Evolutionary conservation across 2,797 vertebrate species (phyloP).

Genomic region (Etheostoma perlongum): DNA sequence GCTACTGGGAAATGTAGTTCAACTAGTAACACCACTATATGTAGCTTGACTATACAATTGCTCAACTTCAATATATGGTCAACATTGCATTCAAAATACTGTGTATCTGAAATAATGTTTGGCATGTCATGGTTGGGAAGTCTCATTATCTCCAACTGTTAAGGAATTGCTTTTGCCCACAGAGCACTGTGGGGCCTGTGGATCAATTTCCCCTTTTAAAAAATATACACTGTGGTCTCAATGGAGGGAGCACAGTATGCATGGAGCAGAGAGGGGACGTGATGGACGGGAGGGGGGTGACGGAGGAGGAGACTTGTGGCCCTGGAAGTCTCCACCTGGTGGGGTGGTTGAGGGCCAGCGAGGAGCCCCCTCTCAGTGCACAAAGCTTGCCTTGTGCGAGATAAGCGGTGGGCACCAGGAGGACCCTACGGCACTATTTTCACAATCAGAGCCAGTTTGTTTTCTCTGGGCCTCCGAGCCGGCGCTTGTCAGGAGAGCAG

Average conservation of each 20-base stretch:
- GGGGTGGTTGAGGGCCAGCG: constrained; percentile 72
- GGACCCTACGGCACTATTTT: constrained; percentile 83
- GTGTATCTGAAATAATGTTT: constrained; percentile 41
- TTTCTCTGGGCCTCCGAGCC: constrained; percentile 83
- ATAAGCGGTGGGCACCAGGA: constrained; percentile 81
- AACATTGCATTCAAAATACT: constrained; percentile 24
- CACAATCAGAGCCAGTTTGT: constrained; percentile 86
- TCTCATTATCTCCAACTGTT: constrained; percentile 72
- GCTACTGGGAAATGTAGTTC: not conserved
- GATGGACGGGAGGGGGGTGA: constrained; percentile 38
- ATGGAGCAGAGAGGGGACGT: constrained; percentile 59
- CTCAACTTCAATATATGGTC: constrained; percentile 15
- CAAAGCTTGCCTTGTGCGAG: constrained; percentile 86
- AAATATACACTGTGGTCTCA: constrained; percentile 81
- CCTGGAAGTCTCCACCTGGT: constrained; percentile 83
- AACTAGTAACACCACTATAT: not conserved
- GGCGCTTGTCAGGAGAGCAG: constrained; percentile 75
- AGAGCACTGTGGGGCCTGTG: constrained; percentile 75
- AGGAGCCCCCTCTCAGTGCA: constrained; percentile 72
- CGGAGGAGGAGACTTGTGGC: constrained; percentile 57
- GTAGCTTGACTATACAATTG: not conserved
- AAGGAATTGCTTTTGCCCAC: constrained; percentile 75
- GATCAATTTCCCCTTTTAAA: constrained; percentile 85
- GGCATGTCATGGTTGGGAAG: constrained; percentile 64
- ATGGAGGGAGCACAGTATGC: constrained; percentile 55